These are phyloP conservation scores for Dermolepida albohirtum DNA, from an alignment of 2,888 invertebrate species.

Conservation along the genomic window DNA sequence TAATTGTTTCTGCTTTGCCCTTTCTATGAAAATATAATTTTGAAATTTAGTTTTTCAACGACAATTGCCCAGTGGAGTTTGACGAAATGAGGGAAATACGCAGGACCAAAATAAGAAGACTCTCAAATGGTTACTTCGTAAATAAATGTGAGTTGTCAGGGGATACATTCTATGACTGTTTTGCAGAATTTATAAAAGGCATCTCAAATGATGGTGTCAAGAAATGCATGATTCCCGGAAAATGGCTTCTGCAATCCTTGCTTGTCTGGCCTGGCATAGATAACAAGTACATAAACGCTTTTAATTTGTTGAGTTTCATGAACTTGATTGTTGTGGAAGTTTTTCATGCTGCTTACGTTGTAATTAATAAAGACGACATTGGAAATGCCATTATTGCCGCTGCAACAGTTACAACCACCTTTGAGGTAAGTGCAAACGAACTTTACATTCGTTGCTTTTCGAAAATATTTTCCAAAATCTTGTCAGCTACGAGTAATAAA, in stretches of 20 bases:
- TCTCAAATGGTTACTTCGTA: background rate
- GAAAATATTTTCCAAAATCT: too few species aligned
- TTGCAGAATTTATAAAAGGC: slow-evolving; percentile 25
- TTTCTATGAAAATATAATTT: too few species aligned
- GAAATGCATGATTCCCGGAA: slow-evolving; percentile 27
- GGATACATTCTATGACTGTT: background rate
- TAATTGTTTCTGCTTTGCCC: too few species aligned
- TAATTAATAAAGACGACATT: slow-evolving; percentile 23
- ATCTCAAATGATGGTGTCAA: slow-evolving; percentile 25
- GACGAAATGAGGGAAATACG: too few species aligned
- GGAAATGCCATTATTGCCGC: slow-evolving; percentile 29
- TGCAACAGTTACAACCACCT: slow-evolving; percentile 39
- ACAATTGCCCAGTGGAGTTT: too few species aligned
- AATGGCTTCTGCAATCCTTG: slow-evolving; percentile 39
- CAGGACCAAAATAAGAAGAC: too few species aligned
- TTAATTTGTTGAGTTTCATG: slow-evolving; percentile 36
- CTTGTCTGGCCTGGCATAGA: slow-evolving; percentile 40
- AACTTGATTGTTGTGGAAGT: slow-evolving; percentile 37
- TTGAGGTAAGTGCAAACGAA: slow-evolving; percentile 25
- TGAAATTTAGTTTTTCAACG: too few species aligned
- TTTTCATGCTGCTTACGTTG: slow-evolving; percentile 37
- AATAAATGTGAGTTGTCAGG: background rate
- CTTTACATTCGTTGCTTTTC: too few species aligned
- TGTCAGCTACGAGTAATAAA: too few species aligned
- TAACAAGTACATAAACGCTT: slow-evolving; percentile 3